Evolutionary conservation across 2,888 invertebrate species (phyloP).

Genomic region (Galerucella calmariensis): DNA sequence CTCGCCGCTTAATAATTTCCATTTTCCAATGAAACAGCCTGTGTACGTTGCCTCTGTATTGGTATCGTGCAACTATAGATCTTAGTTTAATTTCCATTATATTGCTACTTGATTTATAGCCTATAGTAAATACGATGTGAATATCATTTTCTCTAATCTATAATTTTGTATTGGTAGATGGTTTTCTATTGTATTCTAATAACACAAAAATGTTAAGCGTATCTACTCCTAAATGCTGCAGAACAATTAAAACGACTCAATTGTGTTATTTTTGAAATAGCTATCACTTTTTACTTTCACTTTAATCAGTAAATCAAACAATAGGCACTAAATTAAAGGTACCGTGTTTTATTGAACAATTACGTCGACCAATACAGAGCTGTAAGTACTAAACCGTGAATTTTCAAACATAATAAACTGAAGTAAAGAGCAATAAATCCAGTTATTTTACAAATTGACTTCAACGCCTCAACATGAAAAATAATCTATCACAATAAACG

Average conservation of each 20-base stretch:
- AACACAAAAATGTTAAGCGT: conserved; percentile 9
- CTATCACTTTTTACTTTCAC: conserved; percentile 28
- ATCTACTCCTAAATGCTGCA: conserved; percentile 14
- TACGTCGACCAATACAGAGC: conserved; percentile 17
- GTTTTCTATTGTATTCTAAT: conserved; percentile 19
- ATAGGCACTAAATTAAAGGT: conserved; percentile 31
- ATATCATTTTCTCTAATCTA: neutral
- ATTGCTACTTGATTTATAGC: conserved; percentile 5
- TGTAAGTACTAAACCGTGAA: neutral
- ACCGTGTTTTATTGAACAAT: conserved; percentile 28
- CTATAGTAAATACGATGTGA: neutral
- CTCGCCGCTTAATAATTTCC: neutral
- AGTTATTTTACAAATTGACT: neutral
- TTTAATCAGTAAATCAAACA: conserved; percentile 34
- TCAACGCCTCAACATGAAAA: neutral
- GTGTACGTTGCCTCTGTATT: neutral
- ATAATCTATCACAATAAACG: too few species aligned
- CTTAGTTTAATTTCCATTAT: neutral
- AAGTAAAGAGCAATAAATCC: neutral
- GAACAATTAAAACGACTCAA: conserved; percentile 17
- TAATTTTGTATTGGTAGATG: neutral
- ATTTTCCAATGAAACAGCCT: neutral
- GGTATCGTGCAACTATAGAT: neutral
- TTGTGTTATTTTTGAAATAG: conserved; percentile 22
- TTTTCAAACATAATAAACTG: neutral